phyloP scores from a whole-genome alignment of 1,140 invertebrate species.

The Cyphomyrmex costatus region DNA sequence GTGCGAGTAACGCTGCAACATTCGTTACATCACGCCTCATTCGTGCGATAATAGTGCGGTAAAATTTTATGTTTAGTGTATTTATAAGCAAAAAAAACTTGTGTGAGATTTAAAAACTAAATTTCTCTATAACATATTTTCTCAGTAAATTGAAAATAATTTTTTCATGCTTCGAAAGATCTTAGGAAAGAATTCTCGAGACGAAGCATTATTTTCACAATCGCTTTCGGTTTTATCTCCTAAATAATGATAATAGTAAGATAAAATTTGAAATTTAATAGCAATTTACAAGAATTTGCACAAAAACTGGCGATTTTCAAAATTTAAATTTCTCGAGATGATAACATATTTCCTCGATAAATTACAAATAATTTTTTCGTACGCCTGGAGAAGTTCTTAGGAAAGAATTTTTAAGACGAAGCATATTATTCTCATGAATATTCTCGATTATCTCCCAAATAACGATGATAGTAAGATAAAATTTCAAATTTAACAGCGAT shows the following conservation, averaged over 20 bases:
- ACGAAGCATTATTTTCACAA: neutral
- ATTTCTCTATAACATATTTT: slow-evolving; percentile 2
- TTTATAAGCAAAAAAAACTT: neutral
- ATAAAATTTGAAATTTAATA: neutral
- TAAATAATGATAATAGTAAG: neutral
- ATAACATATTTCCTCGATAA: neutral
- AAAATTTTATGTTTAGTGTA: slow-evolving; percentile 20
- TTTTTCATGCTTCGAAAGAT: neutral
- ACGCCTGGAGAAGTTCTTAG: neutral
- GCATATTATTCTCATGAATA: neutral
- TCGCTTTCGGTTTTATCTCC: slow-evolving; percentile 30
- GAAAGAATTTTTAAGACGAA: neutral
- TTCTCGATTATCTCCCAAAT: too few species aligned
- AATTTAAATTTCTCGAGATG: neutral
- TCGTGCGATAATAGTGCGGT: neutral
- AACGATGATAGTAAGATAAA: neutral
- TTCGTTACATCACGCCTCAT: slow-evolving; percentile 44
- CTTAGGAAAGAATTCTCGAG: neutral
- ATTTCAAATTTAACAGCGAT: slow-evolving; percentile 6
- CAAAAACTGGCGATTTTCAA: neutral
- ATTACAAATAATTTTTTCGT: neutral
- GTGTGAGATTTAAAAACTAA: slow-evolving; percentile 11
- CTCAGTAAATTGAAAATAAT: neutral
- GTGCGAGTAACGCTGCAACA: slow-evolving; percentile 17
- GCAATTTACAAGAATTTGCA: neutral